Conservation (phyloP, 2,888 invertebrate genomes). For the Dioctria linearis region DNA sequence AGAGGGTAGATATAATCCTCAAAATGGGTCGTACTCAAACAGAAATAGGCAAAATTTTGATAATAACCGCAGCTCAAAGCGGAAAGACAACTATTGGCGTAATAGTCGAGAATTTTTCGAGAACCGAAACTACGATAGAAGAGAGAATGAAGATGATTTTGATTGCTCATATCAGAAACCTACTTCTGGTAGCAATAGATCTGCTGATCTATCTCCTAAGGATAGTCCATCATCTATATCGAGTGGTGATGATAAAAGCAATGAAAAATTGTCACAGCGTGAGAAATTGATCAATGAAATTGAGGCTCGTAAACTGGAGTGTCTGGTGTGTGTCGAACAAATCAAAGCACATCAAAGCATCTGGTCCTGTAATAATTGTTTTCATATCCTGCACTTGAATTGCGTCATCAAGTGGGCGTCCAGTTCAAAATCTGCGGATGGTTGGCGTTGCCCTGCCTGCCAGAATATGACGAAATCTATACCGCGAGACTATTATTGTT, state of each 20-base stretch:
- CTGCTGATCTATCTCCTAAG: background rate
- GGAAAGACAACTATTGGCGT: slow-evolving; percentile 69
- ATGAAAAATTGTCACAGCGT: slow-evolving; percentile 78
- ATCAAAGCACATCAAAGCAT: slow-evolving; percentile 85
- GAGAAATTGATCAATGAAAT: slow-evolving; percentile 89
- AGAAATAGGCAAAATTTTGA: slow-evolving; percentile 65
- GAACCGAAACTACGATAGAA: slow-evolving; percentile 1
- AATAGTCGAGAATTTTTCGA: slow-evolving; percentile 66
- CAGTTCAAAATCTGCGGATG: slow-evolving; percentile 83
- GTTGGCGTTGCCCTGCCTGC: slow-evolving; percentile 98
- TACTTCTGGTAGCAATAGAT: background rate
- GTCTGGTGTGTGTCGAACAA: slow-evolving; percentile 93
- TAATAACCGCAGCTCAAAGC: slow-evolving; percentile 67
- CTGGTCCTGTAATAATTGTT: slow-evolving; percentile 95
- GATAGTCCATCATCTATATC: slow-evolving; percentile 13
- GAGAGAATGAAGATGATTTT: slow-evolving; percentile 6
- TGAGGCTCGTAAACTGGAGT: slow-evolving; percentile 86
- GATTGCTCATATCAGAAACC: background rate
- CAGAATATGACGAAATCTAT: slow-evolving; percentile 83
- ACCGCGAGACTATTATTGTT: slow-evolving; percentile 89
- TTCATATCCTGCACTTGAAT: slow-evolving; percentile 91
- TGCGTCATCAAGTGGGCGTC: slow-evolving; percentile 95
- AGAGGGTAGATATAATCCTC: slow-evolving; percentile 61
- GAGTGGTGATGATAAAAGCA: slow-evolving; percentile 60
- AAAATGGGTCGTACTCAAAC: slow-evolving; percentile 59